Conservation (phyloP, 2,888 invertebrate genomes). For the Tribolium freemani region DNA sequence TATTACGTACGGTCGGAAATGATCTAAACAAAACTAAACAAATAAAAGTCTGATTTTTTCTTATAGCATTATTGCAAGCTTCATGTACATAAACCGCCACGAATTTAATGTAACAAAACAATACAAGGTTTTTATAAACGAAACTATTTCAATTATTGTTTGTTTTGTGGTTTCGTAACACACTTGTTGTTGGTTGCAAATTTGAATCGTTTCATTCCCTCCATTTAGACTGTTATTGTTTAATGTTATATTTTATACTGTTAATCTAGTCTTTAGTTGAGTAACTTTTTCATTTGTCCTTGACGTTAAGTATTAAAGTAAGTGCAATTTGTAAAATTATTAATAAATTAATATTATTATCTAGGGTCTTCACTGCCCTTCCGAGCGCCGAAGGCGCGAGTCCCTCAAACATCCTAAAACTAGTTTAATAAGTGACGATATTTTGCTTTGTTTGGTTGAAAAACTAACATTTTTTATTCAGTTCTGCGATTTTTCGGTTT, state of each 20-base stretch:
- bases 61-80: background rate
- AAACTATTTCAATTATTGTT: background rate
- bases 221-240: conserved; percentile 45
- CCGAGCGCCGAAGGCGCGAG: no score
- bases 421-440: no score
- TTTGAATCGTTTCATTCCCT: conserved; percentile 42
- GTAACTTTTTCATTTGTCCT: conserved; percentile 19
- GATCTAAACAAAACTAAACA: conserved; percentile 1
- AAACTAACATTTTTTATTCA: no score
- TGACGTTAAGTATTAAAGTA: conserved; percentile 11
- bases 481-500: no score
- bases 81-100: conserved; percentile 24
- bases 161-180: background rate
- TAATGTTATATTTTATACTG: conserved; percentile 42
- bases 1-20: background rate
- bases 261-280: conserved; percentile 45
- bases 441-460: no score
- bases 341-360: conserved; percentile 5
- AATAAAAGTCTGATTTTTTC: conserved; percentile 10
- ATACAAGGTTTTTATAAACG: background rate
- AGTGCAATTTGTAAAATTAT: conserved; percentile 37
- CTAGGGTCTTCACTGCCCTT: background rate
- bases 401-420: no score
- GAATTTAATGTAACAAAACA: background rate
- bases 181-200: conserved; percentile 34